Base-by-base conservation (phyloP, 2,888 invertebrate genomes). In the Phrixothrix hirtus region DNA sequence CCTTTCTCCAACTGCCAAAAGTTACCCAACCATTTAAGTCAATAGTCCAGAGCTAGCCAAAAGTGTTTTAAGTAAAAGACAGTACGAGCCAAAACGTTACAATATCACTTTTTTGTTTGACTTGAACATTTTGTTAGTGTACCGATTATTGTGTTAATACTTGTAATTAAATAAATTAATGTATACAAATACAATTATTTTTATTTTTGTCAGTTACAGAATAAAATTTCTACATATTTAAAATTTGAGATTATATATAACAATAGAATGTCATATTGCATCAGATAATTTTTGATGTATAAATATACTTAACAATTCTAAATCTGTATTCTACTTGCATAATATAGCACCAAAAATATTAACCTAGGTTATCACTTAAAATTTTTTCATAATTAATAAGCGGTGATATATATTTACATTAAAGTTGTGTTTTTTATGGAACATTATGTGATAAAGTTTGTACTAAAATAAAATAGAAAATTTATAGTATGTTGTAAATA, bases 141-240 rank as follows among this genome's bases (percentile, higher is more conserved):
- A n/a, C n/a, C n/a, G n/a, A n/a, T n/a, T n/a, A n/a, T n/a, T n/a
- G n/a, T n/a, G n/a, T n/a, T n/a, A n/a, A n/a, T n/a, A n/a, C n/a
- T n/a, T n/a, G n/a, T n/a, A n/a, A n/a, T n/a, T n/a, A n/a, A n/a
- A n/a, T n/a, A 38, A 38, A 38, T 25, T 38, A 38, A 38, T 25
- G 14, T 26, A 41, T 51, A 45, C 45, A 51, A 51, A 51, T 51
- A 39, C 96, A 94, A 60, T 96, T 83, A 73, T 96, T 96, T 0
- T 96, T 95, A 70, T 88, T 90, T 61, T 32, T 34, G 14, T 45
- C 34, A 39, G 35, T 51, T 51, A 51, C 51, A 51, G 45, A 51
- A 51, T 45, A 51, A 36, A 47, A 48, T 35, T 27, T 51, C 51
- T 51, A 51, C 45, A 51, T 37, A 51, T 39, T 38, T 38, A 21